phyloP scores from a whole-genome alignment of 1,140 invertebrate genomes.

The Batillaria attramentaria region DNA sequence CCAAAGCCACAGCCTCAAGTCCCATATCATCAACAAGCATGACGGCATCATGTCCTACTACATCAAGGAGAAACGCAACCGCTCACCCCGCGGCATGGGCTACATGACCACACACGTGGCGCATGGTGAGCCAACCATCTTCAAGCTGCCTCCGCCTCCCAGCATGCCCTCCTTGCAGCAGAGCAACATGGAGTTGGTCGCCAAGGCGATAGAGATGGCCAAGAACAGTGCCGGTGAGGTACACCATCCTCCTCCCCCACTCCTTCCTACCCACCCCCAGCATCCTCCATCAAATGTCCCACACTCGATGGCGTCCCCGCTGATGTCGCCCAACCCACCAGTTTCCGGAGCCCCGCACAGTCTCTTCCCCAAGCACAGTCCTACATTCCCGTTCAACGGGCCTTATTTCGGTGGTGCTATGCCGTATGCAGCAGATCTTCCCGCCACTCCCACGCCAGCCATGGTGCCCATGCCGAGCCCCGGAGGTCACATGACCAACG shows the following conservation, averaged over 20 bases:
- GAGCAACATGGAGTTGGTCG: conserved; percentile 37
- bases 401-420: background rate
- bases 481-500: background rate
- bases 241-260: conserved; percentile 27
- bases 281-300: conserved; percentile 32
- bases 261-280: no score
- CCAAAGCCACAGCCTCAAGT: conserved; percentile 69
- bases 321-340: conserved; percentile 29
- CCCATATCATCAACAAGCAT: conserved; percentile 69
- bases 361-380: conserved; percentile 42
- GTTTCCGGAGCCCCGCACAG: conserved; percentile 26
- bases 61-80: conserved; percentile 67
- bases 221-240: conserved; percentile 38
- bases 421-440: conserved; percentile 13
- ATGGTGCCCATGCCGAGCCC: conserved; percentile 29
- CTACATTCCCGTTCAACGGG: conserved; percentile 17
- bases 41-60: conserved; percentile 69
- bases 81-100: conserved; percentile 65
- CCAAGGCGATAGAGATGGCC: conserved; percentile 45
- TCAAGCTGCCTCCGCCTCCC: conserved; percentile 53
- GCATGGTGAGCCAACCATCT: conserved; percentile 50
- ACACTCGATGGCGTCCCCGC: conserved; percentile 31
- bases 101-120: conserved; percentile 59
- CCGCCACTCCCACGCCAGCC: conserved; percentile 23
- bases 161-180: conserved; percentile 47